Evolutionary conservation across 2,888 invertebrate genomes (phyloP), one percentile per base, ranked within the genome.

Genomic region (Lasioglossum marginatum): DNA sequence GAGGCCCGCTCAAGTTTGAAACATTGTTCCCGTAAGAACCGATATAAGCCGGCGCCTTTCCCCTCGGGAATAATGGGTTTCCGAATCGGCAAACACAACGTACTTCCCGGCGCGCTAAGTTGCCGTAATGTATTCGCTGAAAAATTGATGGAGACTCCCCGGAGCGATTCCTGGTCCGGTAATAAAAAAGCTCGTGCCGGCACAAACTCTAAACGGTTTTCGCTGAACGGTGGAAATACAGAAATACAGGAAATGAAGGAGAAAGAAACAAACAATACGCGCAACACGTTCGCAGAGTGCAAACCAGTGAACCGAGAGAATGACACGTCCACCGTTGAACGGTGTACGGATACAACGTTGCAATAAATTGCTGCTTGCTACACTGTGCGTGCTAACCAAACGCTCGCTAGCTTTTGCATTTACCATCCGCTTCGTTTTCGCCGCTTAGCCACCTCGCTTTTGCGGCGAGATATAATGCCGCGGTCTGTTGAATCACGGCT

Each of bases 301-400:
- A 31, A 63, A 63, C 63, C 27, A 27, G 60, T 27, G 60, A 31
- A 63, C 60, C 27, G 27, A 6, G 60, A 63, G 60, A 63, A 31
- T 63, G 60, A 27, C 60, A 63, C 60, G 60, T 27, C 27, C 60
- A n/a, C 60, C 27, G 60, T 27, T 27, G 27, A 60, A 60, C n/a
- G 60, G 60, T 60, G 27, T 60, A 60, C 37, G 52, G 16, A 40
- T 12, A 27, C 45, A 68, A 27, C 48, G n/a, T 12, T 3, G 48
- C 34, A 70, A 70, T 77, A 70, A 77, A 77, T 70, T 70, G 48
- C 19, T 10, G 37, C 40, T 70, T 70, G 68, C 23, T n/a, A 70
- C 40, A 37, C 68, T 8, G 40, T 70, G 68, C 37, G 12, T 40
- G 68, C 68, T 40, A 40, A 40, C 40, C 23, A 70, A 70, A 70